A percentile compares a stretch with the other conserved stretches of the same genome.
phyloP scores from a whole-genome alignment of 2,797 vertebrate species.

The Numenius phaeopus region DNA sequence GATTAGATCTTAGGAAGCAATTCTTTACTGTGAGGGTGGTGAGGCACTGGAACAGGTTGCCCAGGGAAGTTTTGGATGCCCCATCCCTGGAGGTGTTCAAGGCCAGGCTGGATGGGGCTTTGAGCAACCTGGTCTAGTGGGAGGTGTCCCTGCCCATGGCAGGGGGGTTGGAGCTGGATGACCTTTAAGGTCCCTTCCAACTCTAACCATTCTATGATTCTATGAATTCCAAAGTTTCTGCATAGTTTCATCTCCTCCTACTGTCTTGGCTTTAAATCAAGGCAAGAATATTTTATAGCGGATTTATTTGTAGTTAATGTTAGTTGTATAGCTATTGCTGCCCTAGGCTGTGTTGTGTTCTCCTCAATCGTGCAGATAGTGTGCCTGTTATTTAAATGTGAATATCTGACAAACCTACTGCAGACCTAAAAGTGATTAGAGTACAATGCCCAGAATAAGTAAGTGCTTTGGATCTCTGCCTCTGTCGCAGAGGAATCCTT shows the following conservation, averaged over 20 bases:
- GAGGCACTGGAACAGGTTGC: too few species aligned
- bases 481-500: not conserved
- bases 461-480: not conserved
- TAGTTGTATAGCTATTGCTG: not conserved
- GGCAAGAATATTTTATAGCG: not conserved
- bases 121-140: too few species aligned
- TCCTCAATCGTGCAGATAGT: not conserved
- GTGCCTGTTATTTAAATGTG: constrained; percentile 19
- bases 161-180: too few species aligned
- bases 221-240: not conserved
- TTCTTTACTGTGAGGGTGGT: too few species aligned
- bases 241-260: not conserved
- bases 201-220: too few species aligned
- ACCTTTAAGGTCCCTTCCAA: too few species aligned
- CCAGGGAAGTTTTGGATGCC: too few species aligned
- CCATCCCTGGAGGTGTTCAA: too few species aligned
- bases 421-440: not conserved
- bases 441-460: not conserved
- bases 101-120: too few species aligned
- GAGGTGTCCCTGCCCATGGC: too few species aligned
- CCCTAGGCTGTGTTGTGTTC: not conserved
- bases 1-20: too few species aligned
- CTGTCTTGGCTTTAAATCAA: not conserved
- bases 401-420: constrained; percentile 12
- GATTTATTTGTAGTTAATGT: constrained; percentile 4